These are phyloP conservation scores for Agrotis segetum DNA, from an alignment of 2,888 invertebrate genomes.

Conservation along the genomic window DNA sequence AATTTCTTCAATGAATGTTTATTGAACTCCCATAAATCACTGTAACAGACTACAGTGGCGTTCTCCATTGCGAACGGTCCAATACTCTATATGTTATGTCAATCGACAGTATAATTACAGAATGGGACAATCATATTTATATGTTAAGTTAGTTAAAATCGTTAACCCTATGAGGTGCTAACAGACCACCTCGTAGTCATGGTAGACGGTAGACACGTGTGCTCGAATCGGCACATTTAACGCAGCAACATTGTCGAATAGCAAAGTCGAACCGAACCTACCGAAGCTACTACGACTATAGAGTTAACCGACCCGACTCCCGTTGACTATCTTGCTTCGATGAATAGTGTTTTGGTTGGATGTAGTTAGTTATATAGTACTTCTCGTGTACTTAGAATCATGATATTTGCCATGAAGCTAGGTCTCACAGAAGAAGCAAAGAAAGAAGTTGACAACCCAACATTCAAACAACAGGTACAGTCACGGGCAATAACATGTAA, in stretches of 20 bases:
- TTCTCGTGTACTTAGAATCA: no score
- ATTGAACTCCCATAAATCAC: constrained; percentile 18
- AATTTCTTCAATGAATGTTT: constrained; percentile 20
- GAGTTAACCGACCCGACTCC: neutral
- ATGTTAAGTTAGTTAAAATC: neutral
- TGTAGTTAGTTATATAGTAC: no score
- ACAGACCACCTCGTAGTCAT: no score
- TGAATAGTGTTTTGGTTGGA: neutral
- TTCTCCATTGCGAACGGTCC: neutral
- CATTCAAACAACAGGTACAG: no score
- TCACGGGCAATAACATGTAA: no score
- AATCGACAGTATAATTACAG: neutral
- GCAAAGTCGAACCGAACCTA: neutral
- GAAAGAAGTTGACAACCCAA: no score
- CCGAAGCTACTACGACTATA: neutral
- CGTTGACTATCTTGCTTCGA: neutral
- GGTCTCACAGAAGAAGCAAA: no score
- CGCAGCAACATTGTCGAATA: no score
- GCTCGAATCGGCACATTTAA: no score
- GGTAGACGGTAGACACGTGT: no score
- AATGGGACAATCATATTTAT: neutral
- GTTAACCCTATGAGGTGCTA: neutral
- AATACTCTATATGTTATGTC: neutral
- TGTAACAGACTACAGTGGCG: neutral
- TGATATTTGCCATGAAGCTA: no score